phyloP scores from a whole-genome alignment of 2,888 invertebrate genomes.

The Thereva nobilitata region DNA sequence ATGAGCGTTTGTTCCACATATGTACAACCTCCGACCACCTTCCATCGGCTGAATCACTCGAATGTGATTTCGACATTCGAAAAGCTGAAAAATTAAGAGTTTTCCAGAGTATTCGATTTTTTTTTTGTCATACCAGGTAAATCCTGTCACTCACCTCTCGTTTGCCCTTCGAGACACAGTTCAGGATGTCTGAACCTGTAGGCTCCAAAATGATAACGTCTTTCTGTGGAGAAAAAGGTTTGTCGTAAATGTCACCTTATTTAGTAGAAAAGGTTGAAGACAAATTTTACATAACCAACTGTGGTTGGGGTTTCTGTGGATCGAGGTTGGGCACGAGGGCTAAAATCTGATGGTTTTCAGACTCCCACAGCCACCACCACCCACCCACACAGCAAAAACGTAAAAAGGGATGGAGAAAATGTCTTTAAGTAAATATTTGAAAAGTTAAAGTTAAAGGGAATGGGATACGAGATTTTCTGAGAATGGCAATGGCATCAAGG shows the following conservation, averaged over 20 bases:
- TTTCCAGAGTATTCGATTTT: slow-evolving; percentile 24
- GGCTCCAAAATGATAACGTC: slow-evolving; percentile 88
- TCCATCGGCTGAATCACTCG: slow-evolving; percentile 93
- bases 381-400: too few species aligned
- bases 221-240: slow-evolving; percentile 66
- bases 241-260: neutral
- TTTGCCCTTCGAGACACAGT: slow-evolving; percentile 93
- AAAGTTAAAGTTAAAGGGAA: too few species aligned
- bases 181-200: slow-evolving; percentile 76
- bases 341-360: too few species aligned
- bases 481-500: too few species aligned
- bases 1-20: slow-evolving; percentile 94
- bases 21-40: slow-evolving; percentile 83
- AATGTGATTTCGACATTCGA: slow-evolving; percentile 93
- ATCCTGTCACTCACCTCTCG: slow-evolving; percentile 73
- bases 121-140: slow-evolving; percentile 10
- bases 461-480: too few species aligned
- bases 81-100: slow-evolving; percentile 67
- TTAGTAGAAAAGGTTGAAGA: neutral
- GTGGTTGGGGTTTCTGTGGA: too few species aligned
- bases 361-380: too few species aligned
- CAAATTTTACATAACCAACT: too few species aligned
- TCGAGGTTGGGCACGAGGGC: too few species aligned
- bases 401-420: too few species aligned
- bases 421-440: too few species aligned